Conservation (phyloP, 2,888 invertebrate species). For the Gonocerus acuteangulatus region DNA sequence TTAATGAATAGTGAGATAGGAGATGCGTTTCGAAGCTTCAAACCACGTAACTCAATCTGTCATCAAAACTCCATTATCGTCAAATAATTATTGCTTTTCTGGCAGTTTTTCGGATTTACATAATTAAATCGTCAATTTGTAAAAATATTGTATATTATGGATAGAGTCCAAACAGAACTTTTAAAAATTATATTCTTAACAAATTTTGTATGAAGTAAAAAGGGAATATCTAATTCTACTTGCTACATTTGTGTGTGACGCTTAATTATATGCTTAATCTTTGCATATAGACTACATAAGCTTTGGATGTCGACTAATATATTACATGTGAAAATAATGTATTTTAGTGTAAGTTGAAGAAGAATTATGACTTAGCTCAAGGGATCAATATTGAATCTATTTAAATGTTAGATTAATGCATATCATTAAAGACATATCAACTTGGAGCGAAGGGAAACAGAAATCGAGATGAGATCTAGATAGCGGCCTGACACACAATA, state of each 20-base stretch:
- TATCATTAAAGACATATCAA: conserved; percentile 22
- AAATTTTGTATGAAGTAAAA: too few relatives aligned
- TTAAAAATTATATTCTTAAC: too few relatives aligned
- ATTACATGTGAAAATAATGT: neutral
- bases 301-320: neutral
- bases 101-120: neutral
- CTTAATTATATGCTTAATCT: too few relatives aligned
- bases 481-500: conserved; percentile 27
- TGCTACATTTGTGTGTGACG: too few relatives aligned
- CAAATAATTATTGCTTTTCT: neutral
- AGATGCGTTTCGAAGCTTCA: neutral
- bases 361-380: conserved; percentile 9
- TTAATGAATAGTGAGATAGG: conserved; percentile 21
- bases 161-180: too few relatives aligned
- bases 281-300: neutral
- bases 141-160: too few relatives aligned
- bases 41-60: too few relatives aligned
- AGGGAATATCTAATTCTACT: too few relatives aligned
- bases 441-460: conserved; percentile 11
- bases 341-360: too few relatives aligned
- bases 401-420: neutral
- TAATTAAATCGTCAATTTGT: neutral
- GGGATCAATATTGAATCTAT: conserved; percentile 2
- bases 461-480: conserved; percentile 23
- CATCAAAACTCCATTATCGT: too few relatives aligned